Evolutionary conservation across 2,888 invertebrate species (phyloP).

Genomic region (Ecdyonurus torrentis): DNA sequence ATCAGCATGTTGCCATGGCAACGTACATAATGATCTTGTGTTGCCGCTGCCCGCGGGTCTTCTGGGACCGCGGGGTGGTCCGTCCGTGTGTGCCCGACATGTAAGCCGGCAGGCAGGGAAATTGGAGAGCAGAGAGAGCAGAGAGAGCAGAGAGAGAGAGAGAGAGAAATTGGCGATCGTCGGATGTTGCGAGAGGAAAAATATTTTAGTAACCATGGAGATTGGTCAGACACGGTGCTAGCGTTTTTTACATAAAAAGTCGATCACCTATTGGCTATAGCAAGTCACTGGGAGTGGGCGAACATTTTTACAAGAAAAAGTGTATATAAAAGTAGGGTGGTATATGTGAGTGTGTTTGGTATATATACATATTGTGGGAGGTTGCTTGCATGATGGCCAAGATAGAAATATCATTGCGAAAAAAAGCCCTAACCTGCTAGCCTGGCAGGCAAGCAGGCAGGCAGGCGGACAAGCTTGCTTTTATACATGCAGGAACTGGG

Average conservation of each 20-base stretch:
- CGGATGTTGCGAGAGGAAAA: neutral
- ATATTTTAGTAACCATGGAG: neutral
- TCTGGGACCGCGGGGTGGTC: slow-evolving; percentile 5
- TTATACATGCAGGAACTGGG: neutral
- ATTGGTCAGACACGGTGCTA: neutral
- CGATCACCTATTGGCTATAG: neutral
- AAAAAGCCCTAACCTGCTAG: no score
- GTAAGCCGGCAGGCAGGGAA: neutral
- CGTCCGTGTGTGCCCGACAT: neutral
- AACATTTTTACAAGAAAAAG: neutral
- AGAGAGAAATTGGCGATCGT: neutral
- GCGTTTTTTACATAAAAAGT: neutral
- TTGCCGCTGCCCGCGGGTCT: slow-evolving; percentile 6
- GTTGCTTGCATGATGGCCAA: neutral
- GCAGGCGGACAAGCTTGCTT: no score
- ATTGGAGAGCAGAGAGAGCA: neutral
- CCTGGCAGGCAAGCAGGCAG: neutral
- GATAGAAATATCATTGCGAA: neutral
- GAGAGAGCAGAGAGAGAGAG: neutral
- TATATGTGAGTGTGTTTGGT: neutral
- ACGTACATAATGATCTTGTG: slow-evolving; percentile 10
- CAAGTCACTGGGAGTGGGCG: neutral
- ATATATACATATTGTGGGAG: neutral
- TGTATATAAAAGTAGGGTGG: neutral
- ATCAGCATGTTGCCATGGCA: slow-evolving; percentile 8